Conservation (phyloP, 2,113 vertebrate species). For the Oncorhynchus kisutch region DNA sequence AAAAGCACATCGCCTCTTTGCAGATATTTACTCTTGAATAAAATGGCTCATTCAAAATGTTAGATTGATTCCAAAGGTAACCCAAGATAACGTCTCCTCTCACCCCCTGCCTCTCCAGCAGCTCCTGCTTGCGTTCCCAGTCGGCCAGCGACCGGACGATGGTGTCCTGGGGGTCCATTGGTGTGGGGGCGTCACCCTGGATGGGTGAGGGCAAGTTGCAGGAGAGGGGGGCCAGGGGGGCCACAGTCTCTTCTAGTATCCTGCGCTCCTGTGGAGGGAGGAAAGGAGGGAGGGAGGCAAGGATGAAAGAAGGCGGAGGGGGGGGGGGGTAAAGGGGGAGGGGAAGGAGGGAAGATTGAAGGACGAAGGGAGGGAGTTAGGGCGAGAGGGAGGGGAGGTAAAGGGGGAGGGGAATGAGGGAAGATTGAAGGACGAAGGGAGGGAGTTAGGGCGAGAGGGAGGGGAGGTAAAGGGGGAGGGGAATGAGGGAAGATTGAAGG, state of each 20-base stretch:
- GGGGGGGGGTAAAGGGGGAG: background rate
- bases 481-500: constrained; percentile 9
- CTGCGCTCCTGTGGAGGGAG: constrained; percentile 80
- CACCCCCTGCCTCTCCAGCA: constrained; percentile 69
- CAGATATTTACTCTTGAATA: too few species aligned
- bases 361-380: background rate
- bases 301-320: too few species aligned
- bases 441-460: too few species aligned
- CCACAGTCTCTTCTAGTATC: constrained; percentile 92
- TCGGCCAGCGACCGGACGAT: constrained; percentile 68
- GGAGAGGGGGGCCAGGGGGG: constrained; percentile 79
- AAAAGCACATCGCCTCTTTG: too few species aligned
- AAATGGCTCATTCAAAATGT: too few species aligned
- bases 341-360: constrained; percentile 1
- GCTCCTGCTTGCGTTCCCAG: constrained; percentile 68
- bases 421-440: background rate
- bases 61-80: too few species aligned
- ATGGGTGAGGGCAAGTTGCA: constrained; percentile 69
- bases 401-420: background rate
- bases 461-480: background rate
- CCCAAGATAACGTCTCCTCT: constrained; percentile 10
- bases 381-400: background rate
- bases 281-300: background rate
- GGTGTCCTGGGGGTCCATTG: constrained; percentile 43
- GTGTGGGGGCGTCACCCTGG: constrained; percentile 71